A percentile compares a stretch with the other conserved stretches of the same genome.
These are phyloP conservation scores for Drosophila erecta DNA, from an alignment of 1,140 invertebrate genomes.

Conservation along the genomic window DNA sequence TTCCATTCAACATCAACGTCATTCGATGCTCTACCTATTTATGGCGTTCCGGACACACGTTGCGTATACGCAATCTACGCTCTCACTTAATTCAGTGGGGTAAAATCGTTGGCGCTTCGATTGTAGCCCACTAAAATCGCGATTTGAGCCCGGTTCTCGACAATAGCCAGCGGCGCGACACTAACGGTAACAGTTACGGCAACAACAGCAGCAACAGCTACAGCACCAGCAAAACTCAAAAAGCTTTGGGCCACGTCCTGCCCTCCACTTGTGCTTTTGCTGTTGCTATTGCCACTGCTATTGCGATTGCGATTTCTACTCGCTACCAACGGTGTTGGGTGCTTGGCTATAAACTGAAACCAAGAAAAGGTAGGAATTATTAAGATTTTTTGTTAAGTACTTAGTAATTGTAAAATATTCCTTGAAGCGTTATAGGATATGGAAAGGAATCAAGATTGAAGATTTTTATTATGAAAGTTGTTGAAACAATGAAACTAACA, in stretches of 20 bases:
- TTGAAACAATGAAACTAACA: too few species aligned
- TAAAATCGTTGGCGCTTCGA: constrained; percentile 57
- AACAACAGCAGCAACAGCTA: constrained; percentile 36
- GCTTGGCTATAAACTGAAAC: background rate
- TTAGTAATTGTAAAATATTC: too few species aligned
- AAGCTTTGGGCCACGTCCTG: constrained; percentile 39
- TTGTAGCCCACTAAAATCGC: constrained; percentile 49
- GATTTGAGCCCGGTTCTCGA: constrained; percentile 34
- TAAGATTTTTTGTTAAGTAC: too few species aligned
- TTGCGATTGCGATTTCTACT: constrained; percentile 43
- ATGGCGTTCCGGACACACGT: background rate
- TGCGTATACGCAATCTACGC: constrained; percentile 61
- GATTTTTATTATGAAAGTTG: too few species aligned
- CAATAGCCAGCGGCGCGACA: constrained; percentile 59
- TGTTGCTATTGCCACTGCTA: constrained; percentile 19
- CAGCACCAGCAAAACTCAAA: constrained; percentile 51
- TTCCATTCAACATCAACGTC: background rate
- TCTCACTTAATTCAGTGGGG: constrained; percentile 56
- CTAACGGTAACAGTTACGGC: constrained; percentile 22
- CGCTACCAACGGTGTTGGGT: constrained; percentile 10
- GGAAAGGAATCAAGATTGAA: too few species aligned
- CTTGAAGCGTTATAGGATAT: too few species aligned
- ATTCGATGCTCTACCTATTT: background rate
- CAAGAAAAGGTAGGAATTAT: too few species aligned
- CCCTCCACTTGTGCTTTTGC: constrained; percentile 18